Evolutionary conservation across 1,140 invertebrate species (phyloP).

Genomic region (Hesperophylax magnus): DNA sequence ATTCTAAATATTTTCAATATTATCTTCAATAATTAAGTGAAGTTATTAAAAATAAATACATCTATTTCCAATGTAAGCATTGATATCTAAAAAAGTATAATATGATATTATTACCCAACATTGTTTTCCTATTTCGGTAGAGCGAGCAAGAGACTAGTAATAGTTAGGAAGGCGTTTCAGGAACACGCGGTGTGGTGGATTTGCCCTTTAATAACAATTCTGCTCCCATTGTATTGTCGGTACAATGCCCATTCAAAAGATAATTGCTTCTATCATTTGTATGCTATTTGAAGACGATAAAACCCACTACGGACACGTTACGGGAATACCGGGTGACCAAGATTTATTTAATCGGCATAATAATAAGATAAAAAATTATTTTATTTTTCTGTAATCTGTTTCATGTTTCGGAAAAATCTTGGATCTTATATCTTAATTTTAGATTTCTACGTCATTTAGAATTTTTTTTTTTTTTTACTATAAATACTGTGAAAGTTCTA

Average conservation of each 20-base stretch:
- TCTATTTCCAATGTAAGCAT: background rate
- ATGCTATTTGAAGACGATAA: constrained; percentile 52
- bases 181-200: background rate
- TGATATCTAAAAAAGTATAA: background rate
- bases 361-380: no score
- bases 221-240: constrained; percentile 43
- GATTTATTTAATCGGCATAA: background rate
- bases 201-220: constrained; percentile 43
- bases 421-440: no score
- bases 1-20: no score
- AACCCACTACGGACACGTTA: constrained; percentile 49
- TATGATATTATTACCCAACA: background rate
- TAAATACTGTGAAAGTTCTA: no score
- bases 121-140: background rate
- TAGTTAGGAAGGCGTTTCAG: background rate
- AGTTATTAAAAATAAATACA: background rate
- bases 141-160: background rate
- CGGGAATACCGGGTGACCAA: background rate
- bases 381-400: no score
- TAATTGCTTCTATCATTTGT: constrained; percentile 56
- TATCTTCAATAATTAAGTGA: no score
- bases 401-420: no score
- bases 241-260: constrained; percentile 56
- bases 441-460: no score
- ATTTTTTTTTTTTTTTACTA: no score